Conservation (phyloP, 2,113 vertebrate genomes). For the Coracopsis vasa region DNA sequence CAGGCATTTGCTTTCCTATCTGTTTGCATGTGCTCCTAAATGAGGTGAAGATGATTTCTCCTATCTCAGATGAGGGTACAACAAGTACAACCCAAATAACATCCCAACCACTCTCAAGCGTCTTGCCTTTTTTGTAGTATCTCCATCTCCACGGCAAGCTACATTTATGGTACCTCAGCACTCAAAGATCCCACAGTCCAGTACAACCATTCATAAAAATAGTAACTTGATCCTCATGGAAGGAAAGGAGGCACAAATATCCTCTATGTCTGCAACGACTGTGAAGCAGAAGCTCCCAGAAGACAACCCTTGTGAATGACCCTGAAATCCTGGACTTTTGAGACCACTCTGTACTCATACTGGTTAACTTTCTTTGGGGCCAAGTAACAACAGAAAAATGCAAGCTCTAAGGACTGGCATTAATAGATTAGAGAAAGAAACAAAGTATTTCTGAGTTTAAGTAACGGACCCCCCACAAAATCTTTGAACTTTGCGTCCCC, state of each 20-base stretch:
- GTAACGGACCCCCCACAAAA: not conserved
- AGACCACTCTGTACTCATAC: not conserved
- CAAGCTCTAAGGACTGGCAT: not conserved
- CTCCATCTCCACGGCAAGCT: not conserved
- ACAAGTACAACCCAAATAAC: not conserved
- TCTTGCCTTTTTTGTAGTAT: not conserved
- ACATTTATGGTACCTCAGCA: not conserved
- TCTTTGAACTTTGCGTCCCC: not conserved
- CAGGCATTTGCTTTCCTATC: not conserved
- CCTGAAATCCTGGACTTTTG: not conserved
- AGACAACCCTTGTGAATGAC: not conserved
- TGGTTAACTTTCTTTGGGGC: not conserved
- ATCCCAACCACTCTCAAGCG: not conserved
- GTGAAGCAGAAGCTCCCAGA: not conserved
- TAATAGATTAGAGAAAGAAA: not conserved
- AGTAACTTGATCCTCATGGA: not conserved
- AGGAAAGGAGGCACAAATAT: not conserved
- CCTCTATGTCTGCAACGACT: accelerated
- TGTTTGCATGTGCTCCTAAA: not conserved
- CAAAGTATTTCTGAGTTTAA: not conserved
- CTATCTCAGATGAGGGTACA: not conserved
- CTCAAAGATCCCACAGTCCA: not conserved
- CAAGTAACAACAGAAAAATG: not conserved
- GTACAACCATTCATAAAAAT: not conserved
- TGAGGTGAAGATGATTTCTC: not conserved